Conservation (phyloP, 1,140 invertebrate species). For the Hermetia illucens region DNA sequence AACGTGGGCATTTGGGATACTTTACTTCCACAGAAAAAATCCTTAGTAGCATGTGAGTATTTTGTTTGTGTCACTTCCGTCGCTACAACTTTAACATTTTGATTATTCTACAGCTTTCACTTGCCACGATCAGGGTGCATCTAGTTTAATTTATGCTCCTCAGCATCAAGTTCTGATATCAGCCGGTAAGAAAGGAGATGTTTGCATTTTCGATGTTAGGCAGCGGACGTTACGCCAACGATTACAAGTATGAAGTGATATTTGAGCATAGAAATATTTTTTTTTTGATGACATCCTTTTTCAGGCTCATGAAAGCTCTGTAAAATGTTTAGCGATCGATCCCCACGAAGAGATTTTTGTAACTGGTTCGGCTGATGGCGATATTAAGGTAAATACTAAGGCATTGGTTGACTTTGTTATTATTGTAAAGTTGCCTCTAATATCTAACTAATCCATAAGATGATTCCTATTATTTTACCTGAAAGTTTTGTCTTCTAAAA, state of each 20-base stretch:
- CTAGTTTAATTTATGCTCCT: conserved; percentile 81
- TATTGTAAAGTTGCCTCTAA: neutral
- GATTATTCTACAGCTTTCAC: conserved; percentile 52
- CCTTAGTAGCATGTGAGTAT: conserved; percentile 66
- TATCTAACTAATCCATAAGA: neutral
- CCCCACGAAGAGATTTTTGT: conserved; percentile 93
- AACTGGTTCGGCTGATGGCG: conserved; percentile 94
- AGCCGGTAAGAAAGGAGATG: conserved; percentile 90
- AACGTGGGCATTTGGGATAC: conserved; percentile 99
- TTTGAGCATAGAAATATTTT: neutral
- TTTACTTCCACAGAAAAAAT: conserved; percentile 85
- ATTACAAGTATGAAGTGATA: conserved; percentile 38
- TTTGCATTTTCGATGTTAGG: conserved; percentile 88
- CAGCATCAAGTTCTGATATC: conserved; percentile 83
- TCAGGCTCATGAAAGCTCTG: conserved; percentile 77
- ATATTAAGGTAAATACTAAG: conserved; percentile 72
- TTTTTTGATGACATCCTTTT: conserved; percentile 1
- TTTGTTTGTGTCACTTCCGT: conserved; percentile 1
- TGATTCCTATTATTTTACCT: neutral
- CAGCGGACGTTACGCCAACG: conserved; percentile 76
- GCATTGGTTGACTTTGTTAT: conserved; percentile 6
- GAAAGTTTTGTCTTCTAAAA: neutral
- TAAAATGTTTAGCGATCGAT: conserved; percentile 90
- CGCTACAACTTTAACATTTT: neutral
- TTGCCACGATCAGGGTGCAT: conserved; percentile 85